A percentile compares a stretch with the other conserved stretches of the same genome.
Conservation (phyloP, 2,888 invertebrate species). For the Acrobasis consociella region DNA sequence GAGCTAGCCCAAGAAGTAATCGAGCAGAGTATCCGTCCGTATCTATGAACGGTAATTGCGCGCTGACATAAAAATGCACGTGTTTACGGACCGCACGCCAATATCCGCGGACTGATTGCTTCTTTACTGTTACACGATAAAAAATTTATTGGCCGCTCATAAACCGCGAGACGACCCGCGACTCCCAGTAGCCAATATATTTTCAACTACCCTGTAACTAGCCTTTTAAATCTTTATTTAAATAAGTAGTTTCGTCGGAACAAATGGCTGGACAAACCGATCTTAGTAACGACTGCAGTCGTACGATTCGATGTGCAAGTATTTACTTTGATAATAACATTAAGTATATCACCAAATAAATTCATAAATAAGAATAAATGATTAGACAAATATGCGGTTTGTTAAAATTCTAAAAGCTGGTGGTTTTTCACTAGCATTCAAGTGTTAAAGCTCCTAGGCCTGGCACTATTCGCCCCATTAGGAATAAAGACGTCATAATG, state of each 20-base stretch:
- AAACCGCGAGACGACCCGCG: constrained; percentile 76
- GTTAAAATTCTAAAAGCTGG: no score
- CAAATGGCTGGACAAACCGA: no score
- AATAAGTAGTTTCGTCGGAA: constrained; percentile 32
- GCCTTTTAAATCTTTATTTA: constrained; percentile 61
- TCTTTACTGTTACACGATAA: constrained; percentile 83
- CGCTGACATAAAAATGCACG: constrained; percentile 75
- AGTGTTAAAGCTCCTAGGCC: no score
- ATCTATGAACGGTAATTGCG: constrained; percentile 62
- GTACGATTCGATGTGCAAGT: no score
- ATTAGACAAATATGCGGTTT: no score
- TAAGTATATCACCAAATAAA: no score
- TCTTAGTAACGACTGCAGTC: no score
- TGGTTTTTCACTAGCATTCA: no score
- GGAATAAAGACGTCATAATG: no score
- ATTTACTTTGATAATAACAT: no score
- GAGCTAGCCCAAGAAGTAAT: not conserved
- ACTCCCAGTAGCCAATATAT: constrained; percentile 79
- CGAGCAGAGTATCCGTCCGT: constrained; percentile 14
- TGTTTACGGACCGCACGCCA: constrained; percentile 79
- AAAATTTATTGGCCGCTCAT: constrained; percentile 77
- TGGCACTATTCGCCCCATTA: no score
- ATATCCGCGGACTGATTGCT: constrained; percentile 81
- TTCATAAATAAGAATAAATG: no score
- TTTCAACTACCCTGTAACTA: constrained; percentile 76